phyloP scores from a whole-genome alignment of 2,797 vertebrate species.

The Petrocephalus sullivani region DNA sequence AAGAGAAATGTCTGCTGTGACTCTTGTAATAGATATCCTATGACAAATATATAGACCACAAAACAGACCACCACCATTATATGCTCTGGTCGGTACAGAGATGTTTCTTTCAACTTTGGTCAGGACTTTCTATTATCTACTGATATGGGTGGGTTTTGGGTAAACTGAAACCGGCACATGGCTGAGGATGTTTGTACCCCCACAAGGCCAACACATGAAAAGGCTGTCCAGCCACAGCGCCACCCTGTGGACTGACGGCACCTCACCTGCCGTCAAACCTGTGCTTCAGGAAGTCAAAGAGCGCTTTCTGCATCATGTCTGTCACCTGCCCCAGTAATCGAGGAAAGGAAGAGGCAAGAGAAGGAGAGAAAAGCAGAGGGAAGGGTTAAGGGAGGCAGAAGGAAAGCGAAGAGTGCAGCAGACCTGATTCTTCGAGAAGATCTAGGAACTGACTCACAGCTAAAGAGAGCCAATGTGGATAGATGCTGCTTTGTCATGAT shows the following conservation, averaged over 20 bases:
- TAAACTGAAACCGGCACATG: not conserved
- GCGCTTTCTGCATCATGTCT: constrained; percentile 99
- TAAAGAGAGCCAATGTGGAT: not conserved
- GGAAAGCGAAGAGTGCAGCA: constrained; percentile 13
- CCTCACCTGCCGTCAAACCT: constrained; percentile 98
- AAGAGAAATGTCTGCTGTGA: constrained; percentile 97
- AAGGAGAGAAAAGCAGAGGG: constrained; percentile 25
- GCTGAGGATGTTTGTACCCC: not conserved
- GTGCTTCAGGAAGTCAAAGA: constrained; percentile 99
- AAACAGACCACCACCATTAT: not conserved
- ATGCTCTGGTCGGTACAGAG: not conserved
- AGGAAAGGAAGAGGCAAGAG: constrained; percentile 34
- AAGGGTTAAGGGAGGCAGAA: not conserved
- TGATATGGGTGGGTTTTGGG: not conserved
- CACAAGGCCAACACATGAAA: not conserved
- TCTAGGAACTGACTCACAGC: not conserved
- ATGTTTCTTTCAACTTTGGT: not conserved
- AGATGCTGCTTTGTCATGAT: not conserved
- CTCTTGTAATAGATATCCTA: constrained; percentile 97
- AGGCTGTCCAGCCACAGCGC: not conserved
- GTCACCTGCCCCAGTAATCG: constrained; percentile 75
- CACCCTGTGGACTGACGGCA: not conserved
- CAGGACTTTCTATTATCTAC: not conserved
- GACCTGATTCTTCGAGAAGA: not conserved
- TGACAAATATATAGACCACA: constrained; percentile 46